Percentiles rank a stretch among this genome's conserved stretches.
These are phyloP conservation scores for Leucoraja erinaceus DNA, from an alignment of 2,113 vertebrate species.

Conservation along the genomic window DNA sequence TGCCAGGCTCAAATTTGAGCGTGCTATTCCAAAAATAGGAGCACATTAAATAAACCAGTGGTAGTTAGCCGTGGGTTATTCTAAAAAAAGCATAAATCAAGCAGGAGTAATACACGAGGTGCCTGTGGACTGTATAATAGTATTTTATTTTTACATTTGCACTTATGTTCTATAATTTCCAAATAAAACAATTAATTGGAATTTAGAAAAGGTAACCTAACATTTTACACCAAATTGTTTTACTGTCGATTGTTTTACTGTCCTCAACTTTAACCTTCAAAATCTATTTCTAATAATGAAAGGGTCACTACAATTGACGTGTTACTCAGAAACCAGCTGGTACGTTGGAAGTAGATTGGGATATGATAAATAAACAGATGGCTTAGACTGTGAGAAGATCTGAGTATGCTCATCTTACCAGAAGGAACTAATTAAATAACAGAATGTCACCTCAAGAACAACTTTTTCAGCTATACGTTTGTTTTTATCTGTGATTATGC, in stretches of 20 bases:
- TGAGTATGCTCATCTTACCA: not conserved
- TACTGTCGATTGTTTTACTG: not conserved
- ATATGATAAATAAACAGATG: slow-evolving; percentile 21
- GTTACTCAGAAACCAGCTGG: slow-evolving; percentile 16
- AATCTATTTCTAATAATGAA: slow-evolving; percentile 3
- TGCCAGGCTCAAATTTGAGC: too few relatives aligned
- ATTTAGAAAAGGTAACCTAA: not conserved
- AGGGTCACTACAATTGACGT: slow-evolving; percentile 18
- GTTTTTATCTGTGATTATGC: slow-evolving; percentile 34
- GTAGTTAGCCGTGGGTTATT: too few relatives aligned
- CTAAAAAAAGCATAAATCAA: too few relatives aligned
- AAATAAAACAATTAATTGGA: not conserved
- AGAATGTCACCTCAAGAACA: slow-evolving; percentile 35
- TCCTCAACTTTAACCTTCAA: slow-evolving; percentile 11
- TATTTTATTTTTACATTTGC: not conserved
- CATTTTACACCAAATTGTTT: not conserved
- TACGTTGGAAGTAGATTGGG: slow-evolving; percentile 36
- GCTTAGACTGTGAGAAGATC: slow-evolving; percentile 24
- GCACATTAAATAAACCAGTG: too few relatives aligned
- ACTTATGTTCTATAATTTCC: too few relatives aligned
- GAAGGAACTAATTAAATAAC: slow-evolving; percentile 38
- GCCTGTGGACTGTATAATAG: not conserved
- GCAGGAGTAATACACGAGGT: too few relatives aligned
- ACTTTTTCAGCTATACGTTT: not conserved
- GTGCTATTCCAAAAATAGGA: too few relatives aligned